phyloP scores from a whole-genome alignment of 2,797 vertebrate species.

The Darevskia nairensis region DNA sequence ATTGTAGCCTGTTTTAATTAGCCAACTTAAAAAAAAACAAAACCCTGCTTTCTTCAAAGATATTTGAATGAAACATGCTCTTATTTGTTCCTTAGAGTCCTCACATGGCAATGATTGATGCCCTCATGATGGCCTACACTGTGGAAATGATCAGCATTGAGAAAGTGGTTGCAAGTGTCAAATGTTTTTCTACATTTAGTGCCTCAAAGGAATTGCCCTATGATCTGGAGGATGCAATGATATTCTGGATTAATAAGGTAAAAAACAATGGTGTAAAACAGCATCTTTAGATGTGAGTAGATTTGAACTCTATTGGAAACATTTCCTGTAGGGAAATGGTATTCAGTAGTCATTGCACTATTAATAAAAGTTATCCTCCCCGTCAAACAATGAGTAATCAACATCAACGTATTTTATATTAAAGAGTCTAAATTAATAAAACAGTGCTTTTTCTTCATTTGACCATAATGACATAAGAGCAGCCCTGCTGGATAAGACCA shows the following conservation, averaged over 20 bases:
- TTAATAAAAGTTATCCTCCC: neutral
- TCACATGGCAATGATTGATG: constrained; percentile 98
- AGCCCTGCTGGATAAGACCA: too few relatives aligned
- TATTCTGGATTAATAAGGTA: constrained; percentile 99
- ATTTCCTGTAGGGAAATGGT: neutral
- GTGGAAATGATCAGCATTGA: constrained; percentile 99
- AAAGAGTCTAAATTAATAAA: neutral
- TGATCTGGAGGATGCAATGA: constrained; percentile 97
- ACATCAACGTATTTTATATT: too few relatives aligned
- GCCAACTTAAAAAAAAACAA: too few relatives aligned
- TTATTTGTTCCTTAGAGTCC: constrained; percentile 83
- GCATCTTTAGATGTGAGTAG: neutral
- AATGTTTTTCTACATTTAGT: constrained; percentile 97
- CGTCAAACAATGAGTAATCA: neutral
- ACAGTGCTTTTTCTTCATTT: neutral
- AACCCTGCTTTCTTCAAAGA: neutral
- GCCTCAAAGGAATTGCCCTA: constrained; percentile 98
- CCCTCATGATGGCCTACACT: constrained; percentile 98
- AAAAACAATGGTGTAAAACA: neutral
- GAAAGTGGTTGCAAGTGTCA: constrained; percentile 95
- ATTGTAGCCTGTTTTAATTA: neutral
- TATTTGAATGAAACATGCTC: neutral
- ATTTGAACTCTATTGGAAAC: neutral
- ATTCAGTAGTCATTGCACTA: neutral
- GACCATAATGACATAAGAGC: neutral